Base-by-base conservation (phyloP, 2,797 vertebrate species). In the Crenichthys baileyi region DNA sequence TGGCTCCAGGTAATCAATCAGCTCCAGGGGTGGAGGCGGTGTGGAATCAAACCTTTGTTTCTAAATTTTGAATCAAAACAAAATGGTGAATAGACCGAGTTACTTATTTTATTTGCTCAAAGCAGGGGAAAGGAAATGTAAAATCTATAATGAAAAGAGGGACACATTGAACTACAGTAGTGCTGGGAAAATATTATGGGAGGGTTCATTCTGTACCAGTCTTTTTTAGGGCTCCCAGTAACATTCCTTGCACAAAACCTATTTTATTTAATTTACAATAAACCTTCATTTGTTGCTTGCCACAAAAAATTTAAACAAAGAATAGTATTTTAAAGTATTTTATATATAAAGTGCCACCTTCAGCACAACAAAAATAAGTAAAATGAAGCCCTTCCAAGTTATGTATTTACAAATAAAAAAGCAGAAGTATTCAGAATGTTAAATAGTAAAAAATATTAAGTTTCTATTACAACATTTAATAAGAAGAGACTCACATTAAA, bases 1-100 rank as follows among this genome's bases (percentile, higher is more conserved):
- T 94, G 91, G 91, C 94, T 95, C 68, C 82, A 92, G 92, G 92
- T 94, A 93, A 96, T 95, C 94, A 92, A 95, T 95, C 93, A 51
- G 76, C 84, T 92, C 83, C 85, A 83, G 75, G 78, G 58, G 82
- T 86, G 87, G 84, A 56, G 79, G 72, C 26, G 55, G 76, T 24
- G 72, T 0, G 1, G 55, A 80, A 80, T 60, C 63, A 26, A 76
- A 77, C 39, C 75, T 60, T 80, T 68, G 79, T 73, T 88, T 85
- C 83, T 81, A 75, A 20, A 88, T 90, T 88, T 84, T 87, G 81
- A 91, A 91, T 86, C 90, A 81, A 90, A 94, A 92, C 85, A 86
- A 78, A 91, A 83, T 72, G 70, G 70, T 74, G 76, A 83, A 72
- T 75, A 70, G 70, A 84, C 84, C 79, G 48, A 91, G 93, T 89